Evolutionary conservation across 2,113 vertebrate genomes (phyloP).

Genomic region (Ammodytes dubius): DNA sequence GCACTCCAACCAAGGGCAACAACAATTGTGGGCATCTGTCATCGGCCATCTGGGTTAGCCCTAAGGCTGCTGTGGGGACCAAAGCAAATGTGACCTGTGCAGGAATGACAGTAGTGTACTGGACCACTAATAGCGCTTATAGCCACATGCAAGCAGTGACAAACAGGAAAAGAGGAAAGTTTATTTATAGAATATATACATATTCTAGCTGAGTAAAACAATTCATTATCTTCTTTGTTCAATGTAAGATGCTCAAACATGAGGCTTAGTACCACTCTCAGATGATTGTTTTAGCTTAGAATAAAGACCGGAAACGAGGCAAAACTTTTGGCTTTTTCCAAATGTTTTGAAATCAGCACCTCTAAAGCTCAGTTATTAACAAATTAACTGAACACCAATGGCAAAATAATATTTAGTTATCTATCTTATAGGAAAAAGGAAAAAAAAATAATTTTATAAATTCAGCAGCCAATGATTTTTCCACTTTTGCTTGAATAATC

Average conservation of each 20-base stretch:
- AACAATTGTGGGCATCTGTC: slow-evolving; percentile 80
- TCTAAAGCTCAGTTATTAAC: not conserved
- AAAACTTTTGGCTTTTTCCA: not conserved
- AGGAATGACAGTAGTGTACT: slow-evolving; percentile 45
- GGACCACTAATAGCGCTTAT: not conserved
- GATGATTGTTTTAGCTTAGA: not conserved
- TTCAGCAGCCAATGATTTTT: too few species aligned
- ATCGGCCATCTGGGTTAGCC: slow-evolving; percentile 77
- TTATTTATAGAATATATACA: too few species aligned
- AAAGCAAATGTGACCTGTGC: slow-evolving; percentile 72
- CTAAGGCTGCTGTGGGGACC: slow-evolving; percentile 53
- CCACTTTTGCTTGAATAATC: too few species aligned
- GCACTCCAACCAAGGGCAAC: slow-evolving; percentile 74
- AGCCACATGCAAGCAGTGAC: slow-evolving; percentile 21
- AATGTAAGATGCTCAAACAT: not conserved
- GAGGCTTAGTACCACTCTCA: not conserved
- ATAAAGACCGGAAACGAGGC: not conserved
- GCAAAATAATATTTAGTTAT: too few species aligned
- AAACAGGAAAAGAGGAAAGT: not conserved
- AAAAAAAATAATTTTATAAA: too few species aligned
- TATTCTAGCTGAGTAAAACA: not conserved
- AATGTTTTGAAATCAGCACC: not conserved
- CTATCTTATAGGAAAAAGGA: too few species aligned
- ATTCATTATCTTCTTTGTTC: too few species aligned
- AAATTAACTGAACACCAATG: too few species aligned